A percentile compares a stretch with the other conserved stretches of the same genome.
phyloP scores from a whole-genome alignment of 2,888 invertebrate species.

The Nesidiocoris tenuis region DNA sequence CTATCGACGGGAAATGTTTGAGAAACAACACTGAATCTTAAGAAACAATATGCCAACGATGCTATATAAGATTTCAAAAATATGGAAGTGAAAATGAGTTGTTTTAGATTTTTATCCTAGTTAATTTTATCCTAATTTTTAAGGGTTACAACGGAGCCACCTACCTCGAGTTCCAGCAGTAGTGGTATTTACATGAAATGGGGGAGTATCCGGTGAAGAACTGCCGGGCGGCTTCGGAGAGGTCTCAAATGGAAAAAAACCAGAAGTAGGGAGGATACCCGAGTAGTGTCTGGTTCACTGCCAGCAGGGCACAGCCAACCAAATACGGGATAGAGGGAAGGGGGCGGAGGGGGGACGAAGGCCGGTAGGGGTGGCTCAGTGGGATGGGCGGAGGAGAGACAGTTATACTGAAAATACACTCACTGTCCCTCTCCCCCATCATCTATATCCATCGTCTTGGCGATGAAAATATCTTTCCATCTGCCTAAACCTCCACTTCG shows the following conservation, averaged over 20 bases:
- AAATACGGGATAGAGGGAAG: constrained; percentile 31
- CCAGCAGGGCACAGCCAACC: constrained; percentile 26
- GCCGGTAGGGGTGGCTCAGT: constrained; percentile 2
- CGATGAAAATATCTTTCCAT: background rate
- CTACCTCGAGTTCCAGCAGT: constrained; percentile 20
- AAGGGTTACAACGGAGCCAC: no score
- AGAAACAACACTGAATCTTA: no score
- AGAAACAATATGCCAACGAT: no score
- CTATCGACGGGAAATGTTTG: no score
- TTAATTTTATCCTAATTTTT: no score
- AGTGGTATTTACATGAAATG: constrained; percentile 18
- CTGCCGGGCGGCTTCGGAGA: constrained; percentile 19
- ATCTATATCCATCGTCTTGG: background rate
- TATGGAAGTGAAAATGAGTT: no score
- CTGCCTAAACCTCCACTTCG: background rate
- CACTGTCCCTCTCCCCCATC: background rate
- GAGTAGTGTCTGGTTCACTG: constrained; percentile 22
- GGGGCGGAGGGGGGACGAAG: constrained; percentile 1
- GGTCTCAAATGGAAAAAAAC: background rate
- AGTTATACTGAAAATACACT: constrained; percentile 6
- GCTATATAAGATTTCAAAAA: no score
- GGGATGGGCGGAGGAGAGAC: constrained; percentile 1
- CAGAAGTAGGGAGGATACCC: constrained; percentile 15
- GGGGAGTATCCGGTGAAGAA: constrained; percentile 23
- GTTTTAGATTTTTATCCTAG: no score